phyloP scores from a whole-genome alignment of 2,113 vertebrate genomes.

The Athene noctua region DNA sequence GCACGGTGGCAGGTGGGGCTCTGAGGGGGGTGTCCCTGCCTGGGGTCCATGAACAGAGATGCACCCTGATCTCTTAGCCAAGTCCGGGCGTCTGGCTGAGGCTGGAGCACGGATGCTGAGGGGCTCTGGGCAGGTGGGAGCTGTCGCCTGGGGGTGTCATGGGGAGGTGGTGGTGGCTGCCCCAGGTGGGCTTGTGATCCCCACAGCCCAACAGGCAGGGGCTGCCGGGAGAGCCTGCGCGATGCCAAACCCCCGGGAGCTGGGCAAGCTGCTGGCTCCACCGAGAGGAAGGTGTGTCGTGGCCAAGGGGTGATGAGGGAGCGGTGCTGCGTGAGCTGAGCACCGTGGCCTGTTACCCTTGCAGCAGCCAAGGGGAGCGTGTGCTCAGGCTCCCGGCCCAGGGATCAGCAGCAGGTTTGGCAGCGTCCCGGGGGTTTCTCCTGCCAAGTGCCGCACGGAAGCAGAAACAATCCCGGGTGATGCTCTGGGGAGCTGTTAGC shows the following conservation, averaged over 20 bases:
- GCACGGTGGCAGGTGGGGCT: accelerated
- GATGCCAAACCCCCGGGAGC: background rate
- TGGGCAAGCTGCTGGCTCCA: accelerated
- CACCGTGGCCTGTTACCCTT: accelerated
- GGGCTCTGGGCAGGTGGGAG: background rate
- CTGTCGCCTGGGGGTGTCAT: accelerated
- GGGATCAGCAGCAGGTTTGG: background rate
- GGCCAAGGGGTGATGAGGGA: accelerated
- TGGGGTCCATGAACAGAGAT: accelerated
- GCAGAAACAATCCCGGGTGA: background rate
- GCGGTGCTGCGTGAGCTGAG: accelerated
- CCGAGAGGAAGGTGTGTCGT: background rate
- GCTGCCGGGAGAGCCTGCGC: too few relatives aligned
- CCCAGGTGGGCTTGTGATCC: accelerated
- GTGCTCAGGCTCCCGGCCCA: background rate
- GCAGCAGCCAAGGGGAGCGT: background rate
- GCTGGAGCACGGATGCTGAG: background rate
- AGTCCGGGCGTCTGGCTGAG: background rate
- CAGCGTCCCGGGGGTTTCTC: background rate
- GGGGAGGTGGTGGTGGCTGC: background rate
- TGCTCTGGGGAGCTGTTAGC: background rate
- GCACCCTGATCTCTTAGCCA: accelerated
- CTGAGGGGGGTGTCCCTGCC: background rate
- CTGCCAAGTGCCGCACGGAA: background rate
- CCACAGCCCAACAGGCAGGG: accelerated